Evolutionary conservation across 2,797 vertebrate genomes (phyloP), one percentile per base, ranked within the genome.

Genomic region (Potorous gilbertii): DNA sequence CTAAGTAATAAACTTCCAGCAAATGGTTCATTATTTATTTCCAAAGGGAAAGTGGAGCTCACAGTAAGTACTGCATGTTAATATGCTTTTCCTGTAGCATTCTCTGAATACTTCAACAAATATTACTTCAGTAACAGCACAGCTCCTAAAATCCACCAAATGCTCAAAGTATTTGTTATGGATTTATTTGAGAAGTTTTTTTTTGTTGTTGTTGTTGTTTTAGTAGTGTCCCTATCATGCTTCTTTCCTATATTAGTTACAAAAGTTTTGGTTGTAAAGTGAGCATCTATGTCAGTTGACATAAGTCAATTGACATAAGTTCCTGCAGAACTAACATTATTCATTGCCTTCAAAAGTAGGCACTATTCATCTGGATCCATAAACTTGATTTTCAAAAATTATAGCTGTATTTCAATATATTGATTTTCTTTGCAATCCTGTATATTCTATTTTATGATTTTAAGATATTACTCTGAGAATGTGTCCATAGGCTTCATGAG

Each of bases 1-100:
- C 11, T 31, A 95, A 95, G 93, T 94, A 96, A 96, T 93, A n/a
- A 94, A 66, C 57, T 95, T 18, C 55, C 94, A 97, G 40, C 46
- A 96, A 94, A 96, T 90, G 1, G 5, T n/a, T 66, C 40, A 54
- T 92, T 96, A 95, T 56, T 91, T 96, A 94, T 96, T 96, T 95
- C 94, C 50, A 81, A 93, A 95, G 95, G 91, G 91, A 93, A 55
- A 96, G 31, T 55, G 54, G 21, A 92, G 0, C 3, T 95, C 54
- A 5, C 9, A 92, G 92, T 66, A 93, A 59, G 5, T 81, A 74
- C 56, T 93, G 57, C 16, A 34, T 50, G 4, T 5, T 97, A 40
- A 90, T 55, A 54, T 13, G 62, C 16, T 92, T 31, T 81, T 96
- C 95, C 93, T 92, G 31, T 74, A 95, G n/a, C 9, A 90, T 95